A percentile compares a stretch with the other conserved stretches of the same genome.
Conservation (phyloP, 2,888 invertebrate species). For the Camponotus fellah region DNA sequence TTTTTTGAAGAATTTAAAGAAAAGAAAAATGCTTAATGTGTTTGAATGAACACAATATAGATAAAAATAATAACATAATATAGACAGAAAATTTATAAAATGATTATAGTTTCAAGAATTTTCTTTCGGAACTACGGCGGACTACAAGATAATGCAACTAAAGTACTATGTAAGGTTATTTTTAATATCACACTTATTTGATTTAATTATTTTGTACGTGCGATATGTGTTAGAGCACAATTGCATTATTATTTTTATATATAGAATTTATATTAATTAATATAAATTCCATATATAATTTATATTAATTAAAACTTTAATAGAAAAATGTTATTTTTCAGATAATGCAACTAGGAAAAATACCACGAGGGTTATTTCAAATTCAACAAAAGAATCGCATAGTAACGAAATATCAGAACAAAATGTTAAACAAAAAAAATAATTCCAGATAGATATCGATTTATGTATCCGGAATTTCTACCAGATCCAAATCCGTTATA, state of each 20-base stretch:
- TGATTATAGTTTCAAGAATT: slow-evolving; percentile 55
- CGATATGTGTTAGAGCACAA: neutral
- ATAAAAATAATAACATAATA: neutral
- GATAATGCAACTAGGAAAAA: slow-evolving; percentile 45
- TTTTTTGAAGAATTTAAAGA: neutral
- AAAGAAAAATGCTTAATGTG: neutral
- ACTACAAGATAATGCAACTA: slow-evolving; percentile 7
- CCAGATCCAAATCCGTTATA: slow-evolving; percentile 93
- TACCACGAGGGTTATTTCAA: neutral
- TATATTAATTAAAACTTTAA: neutral
- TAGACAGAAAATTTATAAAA: slow-evolving; percentile 25
- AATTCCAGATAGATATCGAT: slow-evolving; percentile 46
- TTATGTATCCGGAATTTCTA: slow-evolving; percentile 96
- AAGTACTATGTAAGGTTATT: slow-evolving; percentile 56
- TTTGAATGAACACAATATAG: neutral
- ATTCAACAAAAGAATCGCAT: neutral
- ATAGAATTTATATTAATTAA: neutral
- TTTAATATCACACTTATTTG: neutral
- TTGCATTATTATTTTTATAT: neutral
- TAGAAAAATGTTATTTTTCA: slow-evolving; percentile 34
- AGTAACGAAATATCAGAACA: neutral
- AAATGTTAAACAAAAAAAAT: neutral
- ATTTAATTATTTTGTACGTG: neutral
- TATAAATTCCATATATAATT: neutral
- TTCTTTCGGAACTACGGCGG: slow-evolving; percentile 40